Evolutionary conservation across 1,140 invertebrate genomes (phyloP).

Genomic region (Drosophila carrolli): DNA sequence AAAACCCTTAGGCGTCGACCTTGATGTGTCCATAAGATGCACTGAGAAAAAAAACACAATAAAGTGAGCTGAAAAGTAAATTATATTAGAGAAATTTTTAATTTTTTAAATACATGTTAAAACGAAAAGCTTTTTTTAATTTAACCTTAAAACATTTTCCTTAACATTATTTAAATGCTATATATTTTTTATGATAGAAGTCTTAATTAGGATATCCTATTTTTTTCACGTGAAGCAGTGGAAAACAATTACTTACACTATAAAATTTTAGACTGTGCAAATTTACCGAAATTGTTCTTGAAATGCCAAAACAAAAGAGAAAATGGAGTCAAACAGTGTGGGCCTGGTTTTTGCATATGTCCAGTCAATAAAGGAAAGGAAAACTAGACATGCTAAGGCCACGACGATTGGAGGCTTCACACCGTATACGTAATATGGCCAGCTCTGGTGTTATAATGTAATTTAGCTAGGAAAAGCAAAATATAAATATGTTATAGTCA

Average conservation of each 20-base stretch:
- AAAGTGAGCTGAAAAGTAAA: neutral
- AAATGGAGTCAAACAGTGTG: neutral
- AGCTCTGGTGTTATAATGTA: conserved; percentile 18
- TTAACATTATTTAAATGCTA: no score
- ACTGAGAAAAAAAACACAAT: conserved; percentile 3
- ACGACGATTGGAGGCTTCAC: conserved; percentile 6
- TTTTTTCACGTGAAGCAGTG: neutral
- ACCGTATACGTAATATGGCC: conserved; percentile 22
- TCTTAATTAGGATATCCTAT: no score
- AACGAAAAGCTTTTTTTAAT: no score
- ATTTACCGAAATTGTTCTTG: conserved; percentile 54
- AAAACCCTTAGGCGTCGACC: conserved; percentile 43
- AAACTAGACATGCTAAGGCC: conserved; percentile 54
- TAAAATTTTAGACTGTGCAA: conserved; percentile 18
- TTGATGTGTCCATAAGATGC: conserved; percentile 44
- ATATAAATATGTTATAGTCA: conserved; percentile 40
- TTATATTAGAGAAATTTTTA: no score
- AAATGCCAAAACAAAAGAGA: conserved; percentile 20
- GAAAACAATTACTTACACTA: conserved; percentile 61
- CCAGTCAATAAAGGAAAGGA: conserved; percentile 11
- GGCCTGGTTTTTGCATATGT: conserved; percentile 14
- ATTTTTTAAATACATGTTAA: no score
- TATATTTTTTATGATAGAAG: no score
- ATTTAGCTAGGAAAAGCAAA: conserved; percentile 23
- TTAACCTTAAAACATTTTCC: no score